Percentiles rank a stretch among this genome's conserved stretches.
These are phyloP conservation scores for Drosophila imparisetae DNA, from an alignment of 2,888 invertebrate genomes.

Conservation along the genomic window DNA sequence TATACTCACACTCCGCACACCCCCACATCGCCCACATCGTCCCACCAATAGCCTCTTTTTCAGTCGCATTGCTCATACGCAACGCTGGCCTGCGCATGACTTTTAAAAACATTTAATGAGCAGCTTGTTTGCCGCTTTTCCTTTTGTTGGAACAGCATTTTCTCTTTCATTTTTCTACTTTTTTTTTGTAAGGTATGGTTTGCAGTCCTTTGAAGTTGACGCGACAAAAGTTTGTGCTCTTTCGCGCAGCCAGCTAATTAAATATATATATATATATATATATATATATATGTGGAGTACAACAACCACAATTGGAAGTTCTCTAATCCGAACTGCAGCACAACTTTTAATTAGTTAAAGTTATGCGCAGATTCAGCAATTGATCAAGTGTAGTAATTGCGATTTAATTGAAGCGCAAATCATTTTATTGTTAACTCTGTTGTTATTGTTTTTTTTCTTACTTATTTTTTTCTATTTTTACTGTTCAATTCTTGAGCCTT, in stretches of 20 bases:
- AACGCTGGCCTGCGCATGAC: constrained; percentile 31
- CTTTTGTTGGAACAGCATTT: constrained; percentile 12
- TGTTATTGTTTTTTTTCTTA: background rate
- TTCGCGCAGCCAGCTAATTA: constrained; percentile 47
- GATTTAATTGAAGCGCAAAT: constrained; percentile 52
- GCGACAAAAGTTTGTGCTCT: constrained; percentile 33
- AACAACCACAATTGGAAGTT: constrained; percentile 22
- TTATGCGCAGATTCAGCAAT: constrained; percentile 10
- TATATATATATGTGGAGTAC: background rate
- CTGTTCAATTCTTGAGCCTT: constrained; percentile 39
- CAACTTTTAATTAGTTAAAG: constrained; percentile 57
- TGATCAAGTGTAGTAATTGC: constrained; percentile 45
- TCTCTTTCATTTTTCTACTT: constrained; percentile 3
- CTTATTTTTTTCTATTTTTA: background rate
- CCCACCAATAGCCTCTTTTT: background rate
- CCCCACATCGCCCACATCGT: no score
- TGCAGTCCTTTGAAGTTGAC: constrained; percentile 32
- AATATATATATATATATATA: constrained; percentile 13
- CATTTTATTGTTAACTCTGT: constrained; percentile 22
- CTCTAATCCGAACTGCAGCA: constrained; percentile 9
- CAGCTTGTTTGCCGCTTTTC: constrained; percentile 26
- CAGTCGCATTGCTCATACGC: constrained; percentile 50
- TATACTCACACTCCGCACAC: background rate
- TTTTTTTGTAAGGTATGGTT: background rate
- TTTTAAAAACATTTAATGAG: constrained; percentile 54